Evolutionary conservation across 1,140 invertebrate genomes (phyloP).

Genomic region (Chelonus insularis): DNA sequence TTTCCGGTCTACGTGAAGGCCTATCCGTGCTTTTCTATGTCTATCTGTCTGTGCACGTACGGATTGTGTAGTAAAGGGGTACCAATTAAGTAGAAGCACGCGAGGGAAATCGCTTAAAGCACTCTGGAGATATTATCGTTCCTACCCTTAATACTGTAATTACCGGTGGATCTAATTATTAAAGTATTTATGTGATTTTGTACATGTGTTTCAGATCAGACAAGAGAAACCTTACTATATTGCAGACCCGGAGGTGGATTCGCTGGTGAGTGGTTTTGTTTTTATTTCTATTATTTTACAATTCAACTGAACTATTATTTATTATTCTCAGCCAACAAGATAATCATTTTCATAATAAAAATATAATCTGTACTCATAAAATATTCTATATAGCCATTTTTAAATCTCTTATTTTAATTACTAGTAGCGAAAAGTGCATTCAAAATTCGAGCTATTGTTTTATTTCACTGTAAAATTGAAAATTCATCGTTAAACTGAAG

Average conservation of each 20-base stretch:
- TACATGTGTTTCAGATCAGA: constrained; percentile 83
- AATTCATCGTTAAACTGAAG: no score
- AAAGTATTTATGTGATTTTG: constrained; percentile 44
- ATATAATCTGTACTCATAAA: no score
- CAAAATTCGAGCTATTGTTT: no score
- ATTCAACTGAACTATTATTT: not conserved
- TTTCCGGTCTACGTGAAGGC: constrained; percentile 20
- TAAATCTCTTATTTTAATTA: no score
- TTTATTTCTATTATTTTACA: not conserved
- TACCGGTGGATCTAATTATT: constrained; percentile 51
- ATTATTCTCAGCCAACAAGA: no score
- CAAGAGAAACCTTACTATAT: constrained; percentile 98
- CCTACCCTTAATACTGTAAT: constrained; percentile 50
- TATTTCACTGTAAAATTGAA: no score
- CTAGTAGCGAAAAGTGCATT: no score
- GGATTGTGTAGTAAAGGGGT: constrained; percentile 27
- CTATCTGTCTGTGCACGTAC: constrained; percentile 21
- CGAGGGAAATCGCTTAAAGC: constrained; percentile 53
- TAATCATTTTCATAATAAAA: no score
- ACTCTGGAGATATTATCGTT: constrained; percentile 26
- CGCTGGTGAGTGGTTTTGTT: constrained; percentile 77
- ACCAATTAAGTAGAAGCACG: constrained; percentile 54
- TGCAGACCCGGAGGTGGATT: constrained; percentile 97
- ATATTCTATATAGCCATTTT: no score
- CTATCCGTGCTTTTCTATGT: not conserved